Base-by-base conservation (phyloP, 2,888 invertebrate genomes). In the Cactoblastis cactorum region DNA sequence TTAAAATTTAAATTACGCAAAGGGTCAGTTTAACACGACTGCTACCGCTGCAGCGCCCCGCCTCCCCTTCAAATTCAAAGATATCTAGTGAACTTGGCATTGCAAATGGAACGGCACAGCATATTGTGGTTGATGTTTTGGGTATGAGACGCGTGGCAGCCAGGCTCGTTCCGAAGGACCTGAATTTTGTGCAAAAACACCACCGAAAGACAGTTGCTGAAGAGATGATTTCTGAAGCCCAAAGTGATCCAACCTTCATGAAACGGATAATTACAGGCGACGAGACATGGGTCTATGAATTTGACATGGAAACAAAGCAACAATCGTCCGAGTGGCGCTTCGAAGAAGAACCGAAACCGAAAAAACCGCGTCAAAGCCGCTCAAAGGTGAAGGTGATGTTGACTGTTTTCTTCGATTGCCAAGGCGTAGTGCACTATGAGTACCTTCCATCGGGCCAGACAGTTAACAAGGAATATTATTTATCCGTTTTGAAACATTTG, bases 251-350 rank as follows among this genome's bases (percentile, higher is more conserved):
- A 49, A 53, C 50, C 56, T 58, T 57, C 53, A 55, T 57, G 49
- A 54, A 59, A 56, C 54, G 54, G 52, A 51, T 59, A 55, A 53
- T 54, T 50, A 57, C 54, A 54, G 54, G 53, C 53, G 52, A 57
- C 49, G 57, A 55, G 56, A 61, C 55, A 38, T 50, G 51, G 51
- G 49, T 54, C 50, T 54, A 54, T 41, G 53, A 57, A 54, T 57
- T 54, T 51, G 47, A 53, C 41, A 50, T 54, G 47, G 50, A 54
- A 55, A 55, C 50, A 24, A 57, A 50, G 39, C 53, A 50, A 51
- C 46, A 52, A 51, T 35, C 51, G 52, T 58, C 43, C 45, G 53
- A 59, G 48, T 53, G 54, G 53, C 50, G 54, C 49, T 54, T 54
- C 52, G 51, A 51, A 54, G 52, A 53, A 52, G 53, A 58, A 50